phyloP scores from a whole-genome alignment of 2,888 invertebrate species.

The Dryobotodes eremita region DNA sequence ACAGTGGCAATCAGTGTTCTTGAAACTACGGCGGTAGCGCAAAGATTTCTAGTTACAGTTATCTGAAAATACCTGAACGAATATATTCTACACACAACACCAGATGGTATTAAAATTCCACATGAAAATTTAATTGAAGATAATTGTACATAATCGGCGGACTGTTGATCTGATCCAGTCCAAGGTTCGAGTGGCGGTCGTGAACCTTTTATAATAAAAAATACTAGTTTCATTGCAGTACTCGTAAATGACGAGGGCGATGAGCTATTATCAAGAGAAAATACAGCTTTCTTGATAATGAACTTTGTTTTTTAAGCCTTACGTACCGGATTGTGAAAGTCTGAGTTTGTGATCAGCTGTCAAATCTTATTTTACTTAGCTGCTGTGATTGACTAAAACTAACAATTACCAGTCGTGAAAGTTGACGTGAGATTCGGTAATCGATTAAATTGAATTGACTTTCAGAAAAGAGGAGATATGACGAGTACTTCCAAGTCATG shows the following conservation, averaged over 20 bases:
- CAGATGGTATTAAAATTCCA: slow-evolving; percentile 41
- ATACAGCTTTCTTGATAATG: background rate
- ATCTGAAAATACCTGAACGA: slow-evolving; percentile 15
- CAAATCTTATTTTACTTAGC: background rate
- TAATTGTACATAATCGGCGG: slow-evolving; percentile 62
- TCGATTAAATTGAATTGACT: background rate
- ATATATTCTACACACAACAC: slow-evolving; percentile 5
- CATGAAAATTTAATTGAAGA: slow-evolving; percentile 49
- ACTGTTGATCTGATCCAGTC: slow-evolving; percentile 58
- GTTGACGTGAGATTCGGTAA: background rate
- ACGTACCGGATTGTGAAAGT: background rate
- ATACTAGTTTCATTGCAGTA: slow-evolving; percentile 57
- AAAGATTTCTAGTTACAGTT: slow-evolving; percentile 7
- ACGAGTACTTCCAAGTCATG: background rate
- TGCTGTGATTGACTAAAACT: background rate
- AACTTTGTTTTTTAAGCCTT: background rate
- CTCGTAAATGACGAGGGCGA: slow-evolving; percentile 52
- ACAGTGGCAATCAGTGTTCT: background rate
- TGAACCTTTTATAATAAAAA: slow-evolving; percentile 66
- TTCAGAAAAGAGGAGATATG: background rate
- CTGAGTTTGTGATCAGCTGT: background rate
- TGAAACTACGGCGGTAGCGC: background rate
- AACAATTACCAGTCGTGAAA: background rate
- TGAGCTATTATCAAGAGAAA: slow-evolving; percentile 26
- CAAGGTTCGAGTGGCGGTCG: slow-evolving; percentile 61